These are phyloP conservation scores for Tympanuchus pallidicinctus DNA, from an alignment of 2,113 vertebrate species.

Conservation along the genomic window DNA sequence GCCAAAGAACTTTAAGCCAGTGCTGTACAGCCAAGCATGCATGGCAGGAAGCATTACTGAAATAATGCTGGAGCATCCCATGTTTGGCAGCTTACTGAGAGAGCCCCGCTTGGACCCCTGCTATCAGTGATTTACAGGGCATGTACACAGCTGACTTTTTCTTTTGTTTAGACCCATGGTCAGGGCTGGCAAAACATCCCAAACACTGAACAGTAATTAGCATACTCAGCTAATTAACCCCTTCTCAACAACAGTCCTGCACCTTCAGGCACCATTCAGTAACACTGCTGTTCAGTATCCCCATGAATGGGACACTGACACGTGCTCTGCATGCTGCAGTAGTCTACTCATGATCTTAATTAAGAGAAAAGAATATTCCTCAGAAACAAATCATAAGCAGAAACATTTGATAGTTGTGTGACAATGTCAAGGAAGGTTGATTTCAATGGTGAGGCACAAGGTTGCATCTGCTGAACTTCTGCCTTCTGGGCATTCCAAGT, in stretches of 20 bases:
- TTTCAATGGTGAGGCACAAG: neutral
- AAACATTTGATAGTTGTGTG: neutral
- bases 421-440: neutral
- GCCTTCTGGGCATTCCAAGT: neutral
- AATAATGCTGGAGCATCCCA: neutral
- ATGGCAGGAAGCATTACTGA: neutral
- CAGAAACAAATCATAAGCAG: neutral
- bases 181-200: neutral
- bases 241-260: neutral
- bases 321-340: rapidly evolving
- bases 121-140: neutral
- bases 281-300: neutral
- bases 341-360: neutral
- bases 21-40: neutral
- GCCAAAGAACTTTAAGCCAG: neutral
- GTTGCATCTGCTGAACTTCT: constrained; percentile 7
- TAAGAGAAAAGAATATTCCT: neutral
- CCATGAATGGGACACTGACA: neutral
- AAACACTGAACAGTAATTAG: neutral
- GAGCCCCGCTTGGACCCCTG: neutral
- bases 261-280: neutral
- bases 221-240: neutral
- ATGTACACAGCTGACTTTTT: neutral
- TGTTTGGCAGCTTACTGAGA: neutral
- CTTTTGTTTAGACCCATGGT: neutral